These are phyloP conservation scores for Notothenia rossii DNA, from an alignment of 2,113 vertebrate species.

Conservation along the genomic window DNA sequence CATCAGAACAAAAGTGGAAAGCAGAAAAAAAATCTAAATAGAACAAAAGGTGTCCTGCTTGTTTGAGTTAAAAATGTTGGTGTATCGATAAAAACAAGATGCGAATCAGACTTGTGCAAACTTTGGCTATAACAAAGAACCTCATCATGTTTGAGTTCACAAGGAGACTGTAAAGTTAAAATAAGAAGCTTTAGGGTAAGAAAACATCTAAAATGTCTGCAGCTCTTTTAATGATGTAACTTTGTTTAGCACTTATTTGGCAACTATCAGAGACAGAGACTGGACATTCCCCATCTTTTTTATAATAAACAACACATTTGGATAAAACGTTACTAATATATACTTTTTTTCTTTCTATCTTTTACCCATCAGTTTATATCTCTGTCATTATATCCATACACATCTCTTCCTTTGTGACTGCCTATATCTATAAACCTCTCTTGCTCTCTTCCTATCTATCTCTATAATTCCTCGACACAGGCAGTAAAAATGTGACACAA, in stretches of 20 bases:
- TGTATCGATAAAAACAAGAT: background rate
- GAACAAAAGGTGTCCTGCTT: background rate
- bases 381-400: background rate
- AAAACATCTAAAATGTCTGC: background rate
- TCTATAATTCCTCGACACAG: conserved; percentile 20
- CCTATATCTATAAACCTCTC: conserved; percentile 12
- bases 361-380: background rate
- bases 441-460: conserved; percentile 1
- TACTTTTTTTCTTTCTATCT: background rate
- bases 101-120: background rate
- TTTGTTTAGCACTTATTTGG: too few species aligned
- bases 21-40: background rate
- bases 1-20: background rate
- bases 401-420: background rate
- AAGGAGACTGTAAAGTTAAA: background rate
- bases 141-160: background rate
- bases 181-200: too few species aligned
- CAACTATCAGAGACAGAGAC: background rate
- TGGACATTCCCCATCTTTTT: background rate
- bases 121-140: background rate
- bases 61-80: background rate
- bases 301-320: background rate
- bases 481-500: conserved; percentile 28
- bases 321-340: background rate
- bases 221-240: background rate